Evolutionary conservation across 1,140 invertebrate genomes (phyloP), one percentile per base, ranked within the genome.

Genomic region (Popillia japonica): DNA sequence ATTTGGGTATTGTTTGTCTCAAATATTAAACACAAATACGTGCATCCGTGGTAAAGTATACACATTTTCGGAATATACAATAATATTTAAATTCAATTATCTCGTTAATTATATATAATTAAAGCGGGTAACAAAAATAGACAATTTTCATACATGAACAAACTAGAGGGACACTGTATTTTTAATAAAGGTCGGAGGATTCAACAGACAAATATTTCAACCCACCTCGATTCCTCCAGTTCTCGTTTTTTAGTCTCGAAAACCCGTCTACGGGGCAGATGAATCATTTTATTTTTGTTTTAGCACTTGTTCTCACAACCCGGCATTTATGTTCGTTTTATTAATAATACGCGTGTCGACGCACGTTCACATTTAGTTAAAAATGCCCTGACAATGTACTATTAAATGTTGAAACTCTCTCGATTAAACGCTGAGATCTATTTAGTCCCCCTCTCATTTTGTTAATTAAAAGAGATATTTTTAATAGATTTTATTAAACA

Each of bases 271-370:
- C 61, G 27, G 61, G 61, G 61, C 61, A 34, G 61, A 34, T 68
- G 23, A 34, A 68, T 68, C 17, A 68, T 68, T 68, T 68, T 68
- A 68, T 68, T 22, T 68, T 27, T 9, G 20, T 68, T 68, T 68
- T 68, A 27, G 22, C 61, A 68, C 61, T 68, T 68, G 61, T 23
- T 68, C 61, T 23, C 22, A 22, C 22, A 34, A 27, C 61, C 27
- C 11, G 11, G 22, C 61, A 68, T 68, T 68, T 27, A 22, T 6
- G 9, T 14, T 22, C 3, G 61, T 68, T 68, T 68, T 68, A 68
- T 48, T 34, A 27, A 68, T 68, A 34, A 34, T 23, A 68, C 0
- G 22, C 61, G 11, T 27, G 10, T 7, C 44, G 44, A 17, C n/a
- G 44, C 7, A 27, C 61, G 22, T 6, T 3, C 11, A 68, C 22